Percentiles rank a stretch among this genome's conserved stretches.
These are phyloP conservation scores for Caerostris darwini DNA, from an alignment of 1,140 invertebrate genomes.

Conservation along the genomic window DNA sequence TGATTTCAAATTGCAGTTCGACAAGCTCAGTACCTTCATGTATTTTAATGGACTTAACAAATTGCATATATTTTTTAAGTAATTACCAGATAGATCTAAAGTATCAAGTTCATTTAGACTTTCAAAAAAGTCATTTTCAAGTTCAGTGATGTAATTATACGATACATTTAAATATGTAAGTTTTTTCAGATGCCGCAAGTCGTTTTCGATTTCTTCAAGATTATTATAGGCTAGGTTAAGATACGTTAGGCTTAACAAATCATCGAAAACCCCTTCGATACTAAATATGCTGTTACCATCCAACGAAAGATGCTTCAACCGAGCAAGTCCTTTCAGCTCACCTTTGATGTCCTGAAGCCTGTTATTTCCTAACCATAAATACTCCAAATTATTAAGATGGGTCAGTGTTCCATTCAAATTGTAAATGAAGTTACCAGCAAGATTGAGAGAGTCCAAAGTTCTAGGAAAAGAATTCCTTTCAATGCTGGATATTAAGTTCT, in stretches of 20 bases:
- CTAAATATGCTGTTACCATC: constrained; percentile 43
- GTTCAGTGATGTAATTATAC: constrained; percentile 84
- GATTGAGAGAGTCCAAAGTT: not conserved
- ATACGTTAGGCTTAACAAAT: not conserved
- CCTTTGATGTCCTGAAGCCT: constrained; percentile 2
- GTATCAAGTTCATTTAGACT: constrained; percentile 5
- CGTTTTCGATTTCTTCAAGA: constrained; percentile 83
- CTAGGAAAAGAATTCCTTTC: constrained; percentile 59
- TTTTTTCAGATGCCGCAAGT: constrained; percentile 85
- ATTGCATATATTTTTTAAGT: constrained; percentile 13
- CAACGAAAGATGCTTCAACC: not conserved
- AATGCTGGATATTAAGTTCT: constrained; percentile 58
- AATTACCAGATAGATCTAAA: constrained; percentile 73
- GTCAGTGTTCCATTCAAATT: constrained; percentile 36
- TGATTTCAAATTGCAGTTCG: constrained; percentile 81
- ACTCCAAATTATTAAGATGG: not conserved
- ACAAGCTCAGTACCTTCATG: constrained; percentile 54
- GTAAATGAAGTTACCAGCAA: constrained; percentile 43
- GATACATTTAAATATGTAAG: constrained; percentile 84
- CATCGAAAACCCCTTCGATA: constrained; percentile 29
- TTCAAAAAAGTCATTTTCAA: constrained; percentile 79
- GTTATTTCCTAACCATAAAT: constrained; percentile 10
- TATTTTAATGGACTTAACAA: constrained; percentile 46
- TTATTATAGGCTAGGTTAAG: constrained; percentile 86
- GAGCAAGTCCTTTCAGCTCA: constrained; percentile 51